A percentile compares a stretch with the other conserved stretches of the same genome.
Evolutionary conservation across 2,113 vertebrate genomes (phyloP).

Genomic region (Prietella phreatophila): DNA sequence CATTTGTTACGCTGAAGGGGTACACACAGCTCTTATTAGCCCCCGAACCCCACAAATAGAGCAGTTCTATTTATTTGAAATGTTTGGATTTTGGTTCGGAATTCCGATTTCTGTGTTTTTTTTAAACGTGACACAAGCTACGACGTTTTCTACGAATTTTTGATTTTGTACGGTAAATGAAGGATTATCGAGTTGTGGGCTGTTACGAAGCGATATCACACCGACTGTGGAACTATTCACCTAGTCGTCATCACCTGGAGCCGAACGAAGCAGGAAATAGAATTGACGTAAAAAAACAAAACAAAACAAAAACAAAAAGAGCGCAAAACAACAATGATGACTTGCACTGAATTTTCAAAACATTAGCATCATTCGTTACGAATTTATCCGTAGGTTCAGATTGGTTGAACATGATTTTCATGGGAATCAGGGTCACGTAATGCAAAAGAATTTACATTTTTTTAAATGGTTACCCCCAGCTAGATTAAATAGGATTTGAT

Average conservation of each 20-base stretch:
- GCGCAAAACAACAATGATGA: background rate
- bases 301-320: background rate
- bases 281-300: background rate
- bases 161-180: constrained; percentile 69
- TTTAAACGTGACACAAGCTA: constrained; percentile 71
- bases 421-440: constrained; percentile 1
- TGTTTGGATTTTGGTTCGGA: constrained; percentile 61
- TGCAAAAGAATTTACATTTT: background rate
- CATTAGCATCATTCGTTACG: background rate
- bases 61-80: constrained; percentile 71
- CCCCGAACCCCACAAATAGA: constrained; percentile 66
- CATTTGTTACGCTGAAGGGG: constrained; percentile 68
- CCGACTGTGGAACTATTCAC: background rate
- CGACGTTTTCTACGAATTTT: constrained; percentile 79
- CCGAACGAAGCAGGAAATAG: constrained; percentile 13
- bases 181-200: constrained; percentile 51
- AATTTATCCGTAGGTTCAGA: background rate
- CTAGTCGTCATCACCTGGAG: background rate
- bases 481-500: background rate
- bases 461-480: background rate
- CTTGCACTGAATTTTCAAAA: background rate
- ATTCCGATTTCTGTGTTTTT: constrained; percentile 51
- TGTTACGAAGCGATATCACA: background rate
- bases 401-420: background rate
- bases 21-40: constrained; percentile 69